Base-by-base conservation (phyloP, 2,113 vertebrate species). In the Stigmatopora argus region DNA sequence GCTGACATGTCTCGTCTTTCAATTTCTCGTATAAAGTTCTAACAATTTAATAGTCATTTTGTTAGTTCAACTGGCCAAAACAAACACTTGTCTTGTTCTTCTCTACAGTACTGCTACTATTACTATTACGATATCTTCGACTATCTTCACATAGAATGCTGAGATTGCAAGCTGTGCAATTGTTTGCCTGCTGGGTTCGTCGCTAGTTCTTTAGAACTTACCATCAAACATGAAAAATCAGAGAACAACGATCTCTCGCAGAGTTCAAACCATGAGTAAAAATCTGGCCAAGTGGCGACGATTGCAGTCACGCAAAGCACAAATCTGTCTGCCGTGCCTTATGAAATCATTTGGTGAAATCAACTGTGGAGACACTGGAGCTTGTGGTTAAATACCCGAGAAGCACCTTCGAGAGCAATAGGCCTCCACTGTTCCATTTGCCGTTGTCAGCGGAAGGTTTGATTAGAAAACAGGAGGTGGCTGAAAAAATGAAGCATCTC, bases 401-500 rank as follows among this genome's bases (percentile, higher is more conserved):
- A 44, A 60, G 35, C 58, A 60, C 58, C 58, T 41, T 19, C 2
- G 1, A 14, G 38, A 44, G n/a, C 19, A 21, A 61, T 17, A 61
- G 38, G 41, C n/a, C 35, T 12, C 19, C 23, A 13, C 53, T 31
- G 53, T 45, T 46, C 41, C 59, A 3, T 14, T 19, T 45, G 59
- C 41, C 45, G 59, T 45, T 23, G 41, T 61, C 59, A 61, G 59
- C 59, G 41, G 21, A 46, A 61, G 59, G 59, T 61, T 46, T 61
- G 59, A 61, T 61, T 45, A 46, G 59, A 41, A 61, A 61, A 61
- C 59, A 23, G 59, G 38, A 61, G 38, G 59, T 45, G 59, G 38
- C 38, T 1, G 12, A 64, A 58, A 31, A 48, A 66, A 53, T 62
- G 57, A 67, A 65, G 71, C 74, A 13, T 23, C 13, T 45, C 59